Percentiles rank a stretch among this genome's conserved stretches.
Evolutionary conservation across 2,797 vertebrate genomes (phyloP).

Genomic region (Pipistrellus pygmaeus): DNA sequence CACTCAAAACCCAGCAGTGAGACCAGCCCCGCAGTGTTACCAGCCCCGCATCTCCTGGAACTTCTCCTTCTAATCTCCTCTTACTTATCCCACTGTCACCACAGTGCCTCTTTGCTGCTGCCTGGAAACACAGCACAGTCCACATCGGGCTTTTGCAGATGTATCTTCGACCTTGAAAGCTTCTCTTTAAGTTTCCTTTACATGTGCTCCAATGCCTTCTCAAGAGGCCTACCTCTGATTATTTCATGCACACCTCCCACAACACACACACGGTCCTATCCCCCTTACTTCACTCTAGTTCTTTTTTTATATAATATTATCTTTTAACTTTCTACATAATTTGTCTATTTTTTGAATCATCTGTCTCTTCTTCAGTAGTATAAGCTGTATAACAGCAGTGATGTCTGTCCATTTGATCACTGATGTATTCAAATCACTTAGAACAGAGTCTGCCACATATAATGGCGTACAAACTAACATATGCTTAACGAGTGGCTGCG

Average conservation of each 20-base stretch:
- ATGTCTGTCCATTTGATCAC: background rate
- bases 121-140: background rate
- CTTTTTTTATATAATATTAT: background rate
- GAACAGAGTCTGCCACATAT: rapidly evolving
- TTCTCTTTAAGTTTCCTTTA: background rate
- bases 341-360: background rate
- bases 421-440: background rate
- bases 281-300: background rate
- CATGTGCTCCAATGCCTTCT: background rate
- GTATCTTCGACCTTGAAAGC: background rate
- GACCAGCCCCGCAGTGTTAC: rapidly evolving
- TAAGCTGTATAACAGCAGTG: background rate
- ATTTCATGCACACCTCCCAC: background rate
- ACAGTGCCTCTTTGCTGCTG: background rate
- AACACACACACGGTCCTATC: background rate
- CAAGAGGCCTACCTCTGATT: background rate
- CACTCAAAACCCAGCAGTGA: background rate
- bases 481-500: background rate
- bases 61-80: background rate
- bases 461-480: background rate
- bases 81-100: background rate
- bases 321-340: background rate
- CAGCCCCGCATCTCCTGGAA: rapidly evolving
- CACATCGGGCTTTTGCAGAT: rapidly evolving
- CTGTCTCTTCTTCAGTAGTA: background rate